These are phyloP conservation scores for Drosophila quadrilineata DNA, from an alignment of 1,140 invertebrate species.

Conservation along the genomic window DNA sequence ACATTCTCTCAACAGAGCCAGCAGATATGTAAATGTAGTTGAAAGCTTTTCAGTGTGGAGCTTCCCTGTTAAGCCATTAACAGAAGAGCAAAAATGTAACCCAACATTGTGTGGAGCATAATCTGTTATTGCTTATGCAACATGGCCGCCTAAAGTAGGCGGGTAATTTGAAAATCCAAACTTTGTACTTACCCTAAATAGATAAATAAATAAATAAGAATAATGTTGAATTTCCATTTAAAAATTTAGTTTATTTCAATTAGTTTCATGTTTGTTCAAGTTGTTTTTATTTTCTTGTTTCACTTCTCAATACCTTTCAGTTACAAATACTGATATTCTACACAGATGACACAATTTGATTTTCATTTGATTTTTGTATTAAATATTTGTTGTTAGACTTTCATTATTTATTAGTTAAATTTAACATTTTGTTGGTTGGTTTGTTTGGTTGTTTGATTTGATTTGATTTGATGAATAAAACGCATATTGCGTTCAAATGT, in stretches of 20 bases:
- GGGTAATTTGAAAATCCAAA: not conserved
- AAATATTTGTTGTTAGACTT: conserved; percentile 30
- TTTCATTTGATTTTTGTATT: conserved; percentile 56
- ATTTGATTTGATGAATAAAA: conserved; percentile 74
- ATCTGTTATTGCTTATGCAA: not conserved
- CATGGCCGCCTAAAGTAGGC: conserved; percentile 2
- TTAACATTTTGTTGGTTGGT: no score
- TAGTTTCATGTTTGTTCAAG: conserved; percentile 53
- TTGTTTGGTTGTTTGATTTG: no score
- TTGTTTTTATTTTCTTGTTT: conserved; percentile 51
- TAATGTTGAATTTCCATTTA: conserved; percentile 45
- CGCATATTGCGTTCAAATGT: conserved; percentile 71
- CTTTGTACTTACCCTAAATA: not conserved
- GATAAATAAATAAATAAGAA: not conserved
- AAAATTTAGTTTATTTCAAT: conserved; percentile 78
- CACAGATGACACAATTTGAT: conserved; percentile 75
- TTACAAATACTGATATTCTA: conserved; percentile 77
- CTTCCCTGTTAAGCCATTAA: not conserved
- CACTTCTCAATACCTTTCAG: conserved; percentile 59
- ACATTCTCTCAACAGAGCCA: no score
- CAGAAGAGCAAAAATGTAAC: not conserved
- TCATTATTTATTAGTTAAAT: conserved; percentile 53
- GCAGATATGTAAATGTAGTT: no score
- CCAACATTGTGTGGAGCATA: conserved; percentile 5
- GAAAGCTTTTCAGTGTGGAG: not conserved